Conservation (phyloP, 1,140 invertebrate genomes). For the Wiebesia pumilae region DNA sequence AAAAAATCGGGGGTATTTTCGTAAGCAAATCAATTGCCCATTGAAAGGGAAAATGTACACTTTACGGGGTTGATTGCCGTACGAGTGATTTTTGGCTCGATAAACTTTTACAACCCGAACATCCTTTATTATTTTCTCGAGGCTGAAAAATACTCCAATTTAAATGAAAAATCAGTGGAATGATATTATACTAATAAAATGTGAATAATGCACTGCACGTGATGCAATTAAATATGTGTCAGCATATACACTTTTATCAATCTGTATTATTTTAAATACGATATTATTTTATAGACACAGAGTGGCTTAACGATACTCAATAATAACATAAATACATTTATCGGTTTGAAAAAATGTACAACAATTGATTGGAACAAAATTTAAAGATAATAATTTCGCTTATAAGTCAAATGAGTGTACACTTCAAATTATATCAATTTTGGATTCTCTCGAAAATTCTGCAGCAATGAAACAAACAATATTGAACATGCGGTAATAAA, state of each 20-base stretch:
- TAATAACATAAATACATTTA: too few relatives aligned
- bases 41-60: neutral
- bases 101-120: neutral
- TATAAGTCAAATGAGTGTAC: too few relatives aligned
- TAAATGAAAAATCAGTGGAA: too few relatives aligned
- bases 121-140: neutral
- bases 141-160: neutral
- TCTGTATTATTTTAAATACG: neutral
- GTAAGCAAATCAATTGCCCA: constrained; percentile 14
- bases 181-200: too few relatives aligned
- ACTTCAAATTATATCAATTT: too few relatives aligned
- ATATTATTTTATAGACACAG: neutral
- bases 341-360: too few relatives aligned
- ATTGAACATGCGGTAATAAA: too few relatives aligned
- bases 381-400: too few relatives aligned
- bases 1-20: neutral
- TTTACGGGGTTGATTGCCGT: neutral
- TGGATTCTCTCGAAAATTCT: too few relatives aligned
- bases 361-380: too few relatives aligned
- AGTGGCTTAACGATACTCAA: neutral
- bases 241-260: neutral
- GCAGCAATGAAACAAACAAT: too few relatives aligned
- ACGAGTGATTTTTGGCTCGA: neutral
- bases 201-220: neutral
- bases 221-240: neutral